Evolutionary conservation across 2,888 invertebrate genomes (phyloP).

Genomic region (Omphaloscelis lunosa): DNA sequence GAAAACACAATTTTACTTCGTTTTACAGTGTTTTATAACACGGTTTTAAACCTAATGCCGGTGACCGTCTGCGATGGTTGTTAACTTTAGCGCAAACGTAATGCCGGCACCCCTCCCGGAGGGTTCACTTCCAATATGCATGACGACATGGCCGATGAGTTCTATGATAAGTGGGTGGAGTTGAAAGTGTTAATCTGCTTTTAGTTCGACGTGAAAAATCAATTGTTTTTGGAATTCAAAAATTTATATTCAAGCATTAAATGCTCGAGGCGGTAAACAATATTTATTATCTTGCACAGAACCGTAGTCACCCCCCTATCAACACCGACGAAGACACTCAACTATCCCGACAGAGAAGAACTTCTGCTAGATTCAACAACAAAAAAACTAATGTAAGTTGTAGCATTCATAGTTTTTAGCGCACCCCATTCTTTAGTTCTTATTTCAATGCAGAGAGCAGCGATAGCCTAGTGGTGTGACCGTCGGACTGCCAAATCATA

Average conservation of each 20-base stretch:
- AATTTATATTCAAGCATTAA: background rate
- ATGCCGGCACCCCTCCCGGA: too few relatives aligned
- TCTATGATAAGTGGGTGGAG: too few relatives aligned
- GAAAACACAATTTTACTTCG: too few relatives aligned
- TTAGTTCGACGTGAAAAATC: background rate
- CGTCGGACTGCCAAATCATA: too few relatives aligned
- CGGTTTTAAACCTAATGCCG: too few relatives aligned
- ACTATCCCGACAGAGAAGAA: conserved; percentile 82
- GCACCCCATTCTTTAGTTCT: background rate
- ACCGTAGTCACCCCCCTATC: conserved; percentile 76
- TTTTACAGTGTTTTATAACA: too few relatives aligned
- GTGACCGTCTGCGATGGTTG: too few relatives aligned
- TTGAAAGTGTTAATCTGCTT: too few relatives aligned
- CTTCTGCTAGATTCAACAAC: conserved; percentile 86
- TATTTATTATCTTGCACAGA: conserved; percentile 63
- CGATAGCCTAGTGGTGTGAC: too few relatives aligned
- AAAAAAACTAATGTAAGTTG: conserved; percentile 76
- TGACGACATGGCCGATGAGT: too few relatives aligned
- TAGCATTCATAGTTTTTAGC: background rate
- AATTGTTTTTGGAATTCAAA: background rate
- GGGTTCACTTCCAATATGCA: too few relatives aligned
- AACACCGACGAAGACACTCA: conserved; percentile 87
- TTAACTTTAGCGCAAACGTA: too few relatives aligned
- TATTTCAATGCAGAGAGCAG: background rate
- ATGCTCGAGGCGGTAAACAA: background rate